Evolutionary conservation across 2,797 vertebrate species (phyloP).

Genomic region (Coregonus sp.): DNA sequence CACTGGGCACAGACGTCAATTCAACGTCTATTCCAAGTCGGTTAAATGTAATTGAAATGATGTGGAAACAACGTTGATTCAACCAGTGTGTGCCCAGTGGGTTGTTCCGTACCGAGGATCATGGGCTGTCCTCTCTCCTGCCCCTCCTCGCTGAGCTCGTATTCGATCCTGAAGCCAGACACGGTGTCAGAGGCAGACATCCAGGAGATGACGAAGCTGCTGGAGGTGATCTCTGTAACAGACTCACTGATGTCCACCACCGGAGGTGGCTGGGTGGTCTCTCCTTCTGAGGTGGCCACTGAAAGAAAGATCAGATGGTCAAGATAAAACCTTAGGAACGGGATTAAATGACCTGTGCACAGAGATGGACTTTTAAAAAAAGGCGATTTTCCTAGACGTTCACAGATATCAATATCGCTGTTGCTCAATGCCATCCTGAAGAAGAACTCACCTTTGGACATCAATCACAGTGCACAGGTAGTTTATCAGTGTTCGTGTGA

Average conservation of each 20-base stretch:
- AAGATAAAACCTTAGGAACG: neutral
- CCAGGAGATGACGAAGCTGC: constrained; percentile 98
- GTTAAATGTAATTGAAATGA: too few species aligned
- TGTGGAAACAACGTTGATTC: neutral
- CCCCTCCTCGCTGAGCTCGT: constrained; percentile 90
- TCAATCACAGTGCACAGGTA: too few species aligned
- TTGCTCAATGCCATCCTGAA: too few species aligned
- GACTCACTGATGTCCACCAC: constrained; percentile 89
- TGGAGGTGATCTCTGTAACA: constrained; percentile 96
- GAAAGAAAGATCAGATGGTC: constrained; percentile 7
- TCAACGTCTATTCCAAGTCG: too few species aligned
- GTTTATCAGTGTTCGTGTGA: too few species aligned
- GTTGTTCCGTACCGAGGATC: constrained; percentile 80
- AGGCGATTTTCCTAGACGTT: too few species aligned
- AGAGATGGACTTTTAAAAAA: too few species aligned
- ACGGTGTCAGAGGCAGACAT: constrained; percentile 94
- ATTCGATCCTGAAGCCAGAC: constrained; percentile 94
- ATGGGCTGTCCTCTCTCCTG: constrained; percentile 77
- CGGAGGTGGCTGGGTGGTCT: constrained; percentile 80
- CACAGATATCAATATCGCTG: too few species aligned
- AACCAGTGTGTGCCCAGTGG: too few species aligned
- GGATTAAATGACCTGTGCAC: too few species aligned
- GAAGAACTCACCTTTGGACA: too few species aligned
- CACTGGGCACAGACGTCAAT: too few species aligned
- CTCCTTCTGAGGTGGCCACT: constrained; percentile 82